These are phyloP conservation scores for Propithecus perrieri DNA, from an alignment of 2,797 vertebrate species.

Conservation along the genomic window DNA sequence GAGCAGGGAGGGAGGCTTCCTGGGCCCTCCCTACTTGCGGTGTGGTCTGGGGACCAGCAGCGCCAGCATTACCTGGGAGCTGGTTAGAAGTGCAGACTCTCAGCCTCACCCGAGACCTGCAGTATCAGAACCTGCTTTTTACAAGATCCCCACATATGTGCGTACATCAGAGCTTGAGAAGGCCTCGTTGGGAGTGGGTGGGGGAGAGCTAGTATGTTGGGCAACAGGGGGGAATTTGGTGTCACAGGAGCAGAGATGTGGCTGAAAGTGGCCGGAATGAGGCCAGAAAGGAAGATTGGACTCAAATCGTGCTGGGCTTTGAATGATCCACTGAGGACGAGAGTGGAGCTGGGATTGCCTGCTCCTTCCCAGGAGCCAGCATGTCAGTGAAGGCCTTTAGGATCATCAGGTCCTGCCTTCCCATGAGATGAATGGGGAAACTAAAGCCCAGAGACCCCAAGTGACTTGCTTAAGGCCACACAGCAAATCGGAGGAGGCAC, in stretches of 20 bases:
- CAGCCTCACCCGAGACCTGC: neutral
- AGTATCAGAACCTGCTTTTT: neutral
- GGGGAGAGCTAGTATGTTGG: neutral
- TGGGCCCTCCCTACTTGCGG: neutral
- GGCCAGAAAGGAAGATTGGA: neutral
- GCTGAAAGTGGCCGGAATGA: neutral
- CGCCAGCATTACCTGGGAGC: neutral
- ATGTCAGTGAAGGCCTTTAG: neutral
- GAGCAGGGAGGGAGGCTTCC: neutral
- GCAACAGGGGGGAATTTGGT: neutral
- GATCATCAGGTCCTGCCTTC: neutral
- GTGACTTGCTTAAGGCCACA: neutral
- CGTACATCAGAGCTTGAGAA: neutral
- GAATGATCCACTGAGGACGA: neutral
- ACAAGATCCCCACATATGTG: neutral
- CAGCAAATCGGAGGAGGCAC: neutral
- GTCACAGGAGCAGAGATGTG: neutral
- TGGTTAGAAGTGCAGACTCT: neutral
- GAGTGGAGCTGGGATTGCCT: neutral
- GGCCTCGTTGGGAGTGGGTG: neutral
- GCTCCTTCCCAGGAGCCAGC: neutral
- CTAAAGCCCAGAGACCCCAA: slow-evolving; percentile 11
- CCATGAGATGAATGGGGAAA: neutral
- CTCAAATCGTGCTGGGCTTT: neutral
- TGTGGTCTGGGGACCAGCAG: neutral